Conservation (phyloP, 1,140 invertebrate species). For the Tenebrio molitor region DNA sequence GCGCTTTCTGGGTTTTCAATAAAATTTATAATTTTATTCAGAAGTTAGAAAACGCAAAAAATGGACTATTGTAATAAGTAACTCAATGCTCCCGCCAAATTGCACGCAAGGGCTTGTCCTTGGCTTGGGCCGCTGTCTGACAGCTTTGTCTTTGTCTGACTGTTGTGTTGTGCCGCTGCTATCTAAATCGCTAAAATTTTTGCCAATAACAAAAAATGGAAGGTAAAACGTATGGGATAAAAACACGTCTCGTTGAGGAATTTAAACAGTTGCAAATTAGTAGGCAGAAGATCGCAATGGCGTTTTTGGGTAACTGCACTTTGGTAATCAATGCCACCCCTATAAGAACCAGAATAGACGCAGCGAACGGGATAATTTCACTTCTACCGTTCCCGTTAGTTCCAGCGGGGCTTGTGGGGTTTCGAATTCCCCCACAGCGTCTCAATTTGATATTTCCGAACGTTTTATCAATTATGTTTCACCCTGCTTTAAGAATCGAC, state of each 20-base stretch:
- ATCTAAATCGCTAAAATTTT: conserved; percentile 20
- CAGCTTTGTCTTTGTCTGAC: not conserved
- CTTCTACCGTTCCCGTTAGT: not conserved
- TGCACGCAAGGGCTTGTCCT: not conserved
- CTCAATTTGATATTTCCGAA: not conserved
- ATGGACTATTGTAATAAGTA: conserved; percentile 58
- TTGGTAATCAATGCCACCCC: not conserved
- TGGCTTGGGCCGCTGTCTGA: not conserved
- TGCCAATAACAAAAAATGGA: conserved; percentile 23
- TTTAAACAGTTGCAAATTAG: conserved; percentile 22
- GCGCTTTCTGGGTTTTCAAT: too few species aligned
- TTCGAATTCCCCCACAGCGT: not conserved
- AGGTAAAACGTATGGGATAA: conserved; percentile 21
- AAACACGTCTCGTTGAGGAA: too few species aligned
- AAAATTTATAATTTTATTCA: too few species aligned
- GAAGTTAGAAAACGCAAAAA: too few species aligned
- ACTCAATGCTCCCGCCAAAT: not conserved
- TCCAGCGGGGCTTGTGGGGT: not conserved
- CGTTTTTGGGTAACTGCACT: not conserved
- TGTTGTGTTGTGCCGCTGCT: not conserved
- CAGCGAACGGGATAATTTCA: not conserved
- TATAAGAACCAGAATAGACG: not conserved
- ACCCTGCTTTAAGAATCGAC: not conserved
- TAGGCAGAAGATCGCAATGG: not conserved
- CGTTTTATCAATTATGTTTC: not conserved